Evolutionary conservation across 2,113 vertebrate species (phyloP).

Genomic region (Vulpes vulpes): DNA sequence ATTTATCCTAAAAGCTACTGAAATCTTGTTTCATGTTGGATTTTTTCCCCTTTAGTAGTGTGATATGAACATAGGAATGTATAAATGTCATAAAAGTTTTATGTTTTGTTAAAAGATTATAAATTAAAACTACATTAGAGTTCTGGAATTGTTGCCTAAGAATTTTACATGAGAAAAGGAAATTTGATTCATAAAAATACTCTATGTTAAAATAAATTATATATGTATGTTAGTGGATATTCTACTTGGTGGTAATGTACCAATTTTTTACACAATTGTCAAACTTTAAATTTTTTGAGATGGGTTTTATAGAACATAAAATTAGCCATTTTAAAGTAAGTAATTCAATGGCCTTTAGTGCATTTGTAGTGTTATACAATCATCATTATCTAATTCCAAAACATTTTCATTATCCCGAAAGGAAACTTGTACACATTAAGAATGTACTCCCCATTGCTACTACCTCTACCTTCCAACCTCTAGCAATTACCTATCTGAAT

Average conservation of each 20-base stretch:
- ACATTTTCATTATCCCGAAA: neutral
- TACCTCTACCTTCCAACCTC: neutral
- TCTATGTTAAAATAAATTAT: neutral
- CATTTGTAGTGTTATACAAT: neutral
- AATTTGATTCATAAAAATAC: slow-evolving; percentile 17
- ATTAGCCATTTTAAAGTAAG: neutral
- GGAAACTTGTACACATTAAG: neutral
- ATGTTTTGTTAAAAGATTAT: neutral
- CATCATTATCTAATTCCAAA: neutral
- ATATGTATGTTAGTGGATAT: neutral
- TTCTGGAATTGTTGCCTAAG: slow-evolving; percentile 46
- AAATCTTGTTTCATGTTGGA: neutral
- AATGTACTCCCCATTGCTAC: neutral
- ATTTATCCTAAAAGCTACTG: neutral
- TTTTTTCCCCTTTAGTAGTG: neutral
- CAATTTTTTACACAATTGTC: neutral
- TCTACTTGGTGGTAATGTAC: slow-evolving; percentile 7
- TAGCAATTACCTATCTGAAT: accelerated
- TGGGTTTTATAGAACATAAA: neutral
- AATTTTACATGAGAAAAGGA: neutral
- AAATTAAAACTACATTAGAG: neutral
- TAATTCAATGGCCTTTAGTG: neutral
- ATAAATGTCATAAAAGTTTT: neutral
- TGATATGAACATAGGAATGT: neutral
- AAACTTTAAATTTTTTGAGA: neutral